Conservation (phyloP, 2,888 invertebrate genomes). For the Zootermopsis nevadensis region DNA sequence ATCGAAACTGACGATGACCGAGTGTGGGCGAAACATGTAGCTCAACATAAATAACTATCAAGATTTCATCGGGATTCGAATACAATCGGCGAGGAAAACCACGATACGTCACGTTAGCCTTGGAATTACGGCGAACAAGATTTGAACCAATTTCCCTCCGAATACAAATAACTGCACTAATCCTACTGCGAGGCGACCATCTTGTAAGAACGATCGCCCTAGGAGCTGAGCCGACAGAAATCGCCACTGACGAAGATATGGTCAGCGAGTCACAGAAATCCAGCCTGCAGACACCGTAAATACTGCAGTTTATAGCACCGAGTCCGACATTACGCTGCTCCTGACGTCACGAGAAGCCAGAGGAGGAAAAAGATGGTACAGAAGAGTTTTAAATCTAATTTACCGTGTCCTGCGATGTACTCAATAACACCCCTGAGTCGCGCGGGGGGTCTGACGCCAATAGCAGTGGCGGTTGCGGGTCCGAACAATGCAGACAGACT, state of each 20-base stretch:
- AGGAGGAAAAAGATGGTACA: background rate
- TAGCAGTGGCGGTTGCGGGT: background rate
- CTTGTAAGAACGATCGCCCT: too few relatives aligned
- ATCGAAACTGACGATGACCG: too few relatives aligned
- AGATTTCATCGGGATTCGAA: too few relatives aligned
- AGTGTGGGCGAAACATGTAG: too few relatives aligned
- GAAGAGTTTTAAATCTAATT: constrained; percentile 40
- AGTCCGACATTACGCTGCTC: constrained; percentile 4
- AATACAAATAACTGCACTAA: too few relatives aligned
- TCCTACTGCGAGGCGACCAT: too few relatives aligned
- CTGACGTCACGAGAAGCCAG: constrained; percentile 36
- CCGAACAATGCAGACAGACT: background rate
- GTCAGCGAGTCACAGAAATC: background rate
- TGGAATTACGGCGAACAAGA: too few relatives aligned
- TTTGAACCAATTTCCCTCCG: too few relatives aligned
- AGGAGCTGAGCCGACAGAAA: background rate
- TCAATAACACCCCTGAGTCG: constrained; percentile 38
- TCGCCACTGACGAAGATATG: background rate
- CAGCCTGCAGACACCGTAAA: background rate
- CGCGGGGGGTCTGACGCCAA: constrained; percentile 14
- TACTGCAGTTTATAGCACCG: constrained; percentile 21
- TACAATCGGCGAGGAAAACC: too few relatives aligned
- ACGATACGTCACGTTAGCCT: too few relatives aligned
- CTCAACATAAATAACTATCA: too few relatives aligned
- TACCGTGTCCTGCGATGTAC: constrained; percentile 31